Conservation (phyloP, 2,797 vertebrate species). For the Coregonus suidteri region DNA sequence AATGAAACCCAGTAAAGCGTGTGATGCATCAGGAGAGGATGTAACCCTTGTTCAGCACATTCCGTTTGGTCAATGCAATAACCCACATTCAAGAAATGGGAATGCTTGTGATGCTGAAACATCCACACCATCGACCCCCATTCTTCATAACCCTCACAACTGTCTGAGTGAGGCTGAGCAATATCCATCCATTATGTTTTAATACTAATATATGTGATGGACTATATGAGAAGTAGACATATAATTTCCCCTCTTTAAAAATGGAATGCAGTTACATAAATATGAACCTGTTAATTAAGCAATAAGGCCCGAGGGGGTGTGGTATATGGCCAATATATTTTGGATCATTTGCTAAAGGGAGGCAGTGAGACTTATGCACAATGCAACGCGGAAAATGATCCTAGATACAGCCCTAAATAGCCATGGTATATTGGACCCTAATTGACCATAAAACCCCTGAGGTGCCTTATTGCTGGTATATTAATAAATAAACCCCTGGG, state of each 20-base stretch:
- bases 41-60: conserved; percentile 48
- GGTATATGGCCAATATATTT: too few species aligned
- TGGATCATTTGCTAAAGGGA: too few species aligned
- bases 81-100: conserved; percentile 20
- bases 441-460: too few species aligned
- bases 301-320: too few species aligned
- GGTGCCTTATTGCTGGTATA: too few species aligned
- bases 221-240: not conserved
- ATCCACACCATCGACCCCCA: conserved; percentile 44
- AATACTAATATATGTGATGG: not conserved
- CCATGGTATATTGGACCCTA: too few species aligned
- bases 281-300: not conserved
- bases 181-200: too few species aligned
- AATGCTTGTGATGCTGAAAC: conserved; percentile 47
- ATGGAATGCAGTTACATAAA: not conserved
- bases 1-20: not conserved
- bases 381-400: too few species aligned
- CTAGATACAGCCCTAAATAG: too few species aligned
- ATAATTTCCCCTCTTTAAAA: not conserved
- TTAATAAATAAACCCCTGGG: too few species aligned
- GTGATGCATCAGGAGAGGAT: conserved; percentile 7
- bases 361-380: too few species aligned
- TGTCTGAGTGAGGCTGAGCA: not conserved
- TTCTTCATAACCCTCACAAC: not conserved
- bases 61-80: conserved; percentile 32